Evolutionary conservation across 2,113 vertebrate genomes (phyloP).

Genomic region (Hippotragus niger): DNA sequence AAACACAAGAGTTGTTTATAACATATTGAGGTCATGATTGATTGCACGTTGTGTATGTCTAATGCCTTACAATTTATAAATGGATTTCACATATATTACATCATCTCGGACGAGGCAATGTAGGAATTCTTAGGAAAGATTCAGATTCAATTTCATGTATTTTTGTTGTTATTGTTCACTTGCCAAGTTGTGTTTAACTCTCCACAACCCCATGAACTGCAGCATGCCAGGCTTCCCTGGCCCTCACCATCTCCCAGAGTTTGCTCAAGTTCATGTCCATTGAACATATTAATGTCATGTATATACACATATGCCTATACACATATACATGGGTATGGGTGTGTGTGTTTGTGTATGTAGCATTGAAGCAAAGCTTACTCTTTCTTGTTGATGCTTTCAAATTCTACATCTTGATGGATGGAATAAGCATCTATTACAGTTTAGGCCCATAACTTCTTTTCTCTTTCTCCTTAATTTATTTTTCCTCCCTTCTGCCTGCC

Average conservation of each 20-base stretch:
- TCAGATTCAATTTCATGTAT: neutral
- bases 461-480: neutral
- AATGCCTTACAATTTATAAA: neutral
- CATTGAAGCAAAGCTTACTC: neutral
- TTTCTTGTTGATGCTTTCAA: neutral
- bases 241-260: neutral
- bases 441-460: neutral
- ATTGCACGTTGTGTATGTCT: neutral
- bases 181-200: neutral
- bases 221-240: neutral
- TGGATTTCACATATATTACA: neutral
- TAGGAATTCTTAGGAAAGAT: neutral
- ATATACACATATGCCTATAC: neutral
- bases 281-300: neutral
- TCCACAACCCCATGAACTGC: neutral
- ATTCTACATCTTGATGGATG: neutral
- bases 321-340: neutral
- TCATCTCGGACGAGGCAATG: neutral
- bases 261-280: neutral
- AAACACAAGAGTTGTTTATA: neutral
- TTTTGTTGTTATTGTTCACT: neutral
- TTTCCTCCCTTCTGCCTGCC: neutral
- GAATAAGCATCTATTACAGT: neutral
- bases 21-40: neutral
- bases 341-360: neutral